Evolutionary conservation across 2,888 invertebrate genomes (phyloP), one percentile per base, ranked within the genome.

Genomic region (Dione juno): DNA sequence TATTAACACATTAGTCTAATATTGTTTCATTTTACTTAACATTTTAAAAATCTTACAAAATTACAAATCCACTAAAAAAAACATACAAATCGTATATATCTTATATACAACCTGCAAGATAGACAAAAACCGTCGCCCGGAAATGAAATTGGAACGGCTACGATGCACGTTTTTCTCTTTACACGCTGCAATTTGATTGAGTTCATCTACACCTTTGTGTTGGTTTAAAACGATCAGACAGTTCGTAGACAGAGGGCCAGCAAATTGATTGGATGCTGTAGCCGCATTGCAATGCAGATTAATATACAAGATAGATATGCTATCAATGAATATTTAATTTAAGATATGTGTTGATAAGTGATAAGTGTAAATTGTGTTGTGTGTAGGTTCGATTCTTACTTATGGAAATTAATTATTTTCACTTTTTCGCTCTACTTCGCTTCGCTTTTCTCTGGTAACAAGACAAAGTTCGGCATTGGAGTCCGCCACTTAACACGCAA

Each of bases 91-190:
- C 28, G 28, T 5, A 28, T 28, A 28, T 28, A 43, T 45, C 61
- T 61, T 28, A 45, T 16, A 35, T 45, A 45, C 14, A 61, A 28
- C 16, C n/a, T 45, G 16, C 61, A 43, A 43, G 61, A 48, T 52
- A 48, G 48, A 52, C 48, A 37, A 52, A 64, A 64, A 52, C 79
- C 71, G 80, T 77, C 76, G 76, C 75, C 75, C 82, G 64, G 64
- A 88, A 90, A 91, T 89, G 86, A 85, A 90, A 92, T 91, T 90
- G 90, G 87, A 91, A 85, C 88, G 80, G 88, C 88, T 86, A 89
- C 89, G 87, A 86, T 86, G 86, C 81, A 77, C 80, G 84, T 88
- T 84, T 88, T 90, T 87, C 87, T 87, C 54, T 86, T 80, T 81
- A 76, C 81, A 82, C 79, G 82, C 80, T 80, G 82, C 82, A 81